Evolutionary conservation across 1,140 invertebrate species (phyloP).

Genomic region (Psilanteris sp.): DNA sequence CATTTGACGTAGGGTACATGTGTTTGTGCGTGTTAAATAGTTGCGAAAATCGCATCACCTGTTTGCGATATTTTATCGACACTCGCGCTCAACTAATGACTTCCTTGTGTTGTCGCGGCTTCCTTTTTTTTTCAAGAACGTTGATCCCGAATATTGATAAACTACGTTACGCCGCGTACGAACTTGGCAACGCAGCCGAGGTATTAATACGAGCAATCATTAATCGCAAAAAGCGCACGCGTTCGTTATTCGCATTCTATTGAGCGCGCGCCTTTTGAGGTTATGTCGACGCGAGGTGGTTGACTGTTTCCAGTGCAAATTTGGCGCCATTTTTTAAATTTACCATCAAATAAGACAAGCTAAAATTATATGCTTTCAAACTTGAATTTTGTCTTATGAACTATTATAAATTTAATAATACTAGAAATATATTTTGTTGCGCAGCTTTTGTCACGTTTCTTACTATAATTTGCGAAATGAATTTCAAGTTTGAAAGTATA

Average conservation of each 20-base stretch:
- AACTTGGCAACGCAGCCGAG: slow-evolving; percentile 25
- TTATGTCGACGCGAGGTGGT: too few relatives aligned
- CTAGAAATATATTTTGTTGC: too few relatives aligned
- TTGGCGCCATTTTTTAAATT: too few relatives aligned
- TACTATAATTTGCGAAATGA: too few relatives aligned
- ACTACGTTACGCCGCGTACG: slow-evolving; percentile 8
- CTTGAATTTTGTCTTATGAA: too few relatives aligned
- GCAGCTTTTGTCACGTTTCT: too few relatives aligned
- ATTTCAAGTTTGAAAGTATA: too few relatives aligned
- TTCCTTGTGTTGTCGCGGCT: slow-evolving; percentile 43
- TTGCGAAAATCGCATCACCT: slow-evolving; percentile 53
- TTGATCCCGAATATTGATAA: slow-evolving; percentile 60
- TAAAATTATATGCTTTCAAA: too few relatives aligned
- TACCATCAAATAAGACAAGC: too few relatives aligned
- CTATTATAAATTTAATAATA: too few relatives aligned
- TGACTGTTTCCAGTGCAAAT: too few relatives aligned
- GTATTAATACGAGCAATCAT: slow-evolving; percentile 36
- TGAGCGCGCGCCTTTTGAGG: too few relatives aligned
- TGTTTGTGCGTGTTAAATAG: slow-evolving; percentile 20
- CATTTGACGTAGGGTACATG: slow-evolving; percentile 26
- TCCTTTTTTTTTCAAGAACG: slow-evolving; percentile 42
- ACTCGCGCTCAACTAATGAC: slow-evolving; percentile 35
- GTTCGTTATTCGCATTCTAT: background rate
- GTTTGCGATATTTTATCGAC: slow-evolving; percentile 60
- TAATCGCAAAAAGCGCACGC: slow-evolving; percentile 13